phyloP scores from a whole-genome alignment of 2,797 vertebrate species.

The Monodelphis domestica region DNA sequence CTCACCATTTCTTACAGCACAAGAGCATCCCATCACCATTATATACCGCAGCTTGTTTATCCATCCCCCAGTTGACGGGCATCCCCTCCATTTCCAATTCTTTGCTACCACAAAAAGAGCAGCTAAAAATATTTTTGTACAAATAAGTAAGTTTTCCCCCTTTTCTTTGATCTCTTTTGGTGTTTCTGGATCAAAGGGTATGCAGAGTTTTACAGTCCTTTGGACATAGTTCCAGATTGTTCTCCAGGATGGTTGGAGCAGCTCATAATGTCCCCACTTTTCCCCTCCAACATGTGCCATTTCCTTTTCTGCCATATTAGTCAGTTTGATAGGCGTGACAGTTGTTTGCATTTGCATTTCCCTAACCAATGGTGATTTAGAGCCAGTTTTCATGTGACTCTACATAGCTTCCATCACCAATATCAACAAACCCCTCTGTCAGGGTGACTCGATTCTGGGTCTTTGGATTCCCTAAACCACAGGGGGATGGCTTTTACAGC shows the following conservation, averaged over 20 bases:
- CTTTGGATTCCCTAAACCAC: not conserved
- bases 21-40: not conserved
- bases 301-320: not conserved
- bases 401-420: not conserved
- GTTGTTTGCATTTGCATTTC: not conserved
- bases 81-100: not conserved
- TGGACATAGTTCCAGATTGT: not conserved
- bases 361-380: not conserved
- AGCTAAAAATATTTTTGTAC: not conserved
- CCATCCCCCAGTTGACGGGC: not conserved
- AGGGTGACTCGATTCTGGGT: not conserved
- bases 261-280: not conserved
- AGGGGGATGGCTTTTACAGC: not conserved
- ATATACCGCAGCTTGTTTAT: not conserved
- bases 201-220: not conserved
- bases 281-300: not conserved
- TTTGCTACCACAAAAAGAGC: not conserved
- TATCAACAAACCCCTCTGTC: not conserved
- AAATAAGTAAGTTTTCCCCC: not conserved
- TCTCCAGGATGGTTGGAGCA: not conserved
- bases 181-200: not conserved
- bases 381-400: not conserved
- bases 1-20: not conserved
- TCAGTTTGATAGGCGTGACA: not conserved
- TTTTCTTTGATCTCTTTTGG: not conserved